These are phyloP conservation scores for Edolisoma coerulescens DNA, from an alignment of 2,113 vertebrate genomes.

Conservation along the genomic window DNA sequence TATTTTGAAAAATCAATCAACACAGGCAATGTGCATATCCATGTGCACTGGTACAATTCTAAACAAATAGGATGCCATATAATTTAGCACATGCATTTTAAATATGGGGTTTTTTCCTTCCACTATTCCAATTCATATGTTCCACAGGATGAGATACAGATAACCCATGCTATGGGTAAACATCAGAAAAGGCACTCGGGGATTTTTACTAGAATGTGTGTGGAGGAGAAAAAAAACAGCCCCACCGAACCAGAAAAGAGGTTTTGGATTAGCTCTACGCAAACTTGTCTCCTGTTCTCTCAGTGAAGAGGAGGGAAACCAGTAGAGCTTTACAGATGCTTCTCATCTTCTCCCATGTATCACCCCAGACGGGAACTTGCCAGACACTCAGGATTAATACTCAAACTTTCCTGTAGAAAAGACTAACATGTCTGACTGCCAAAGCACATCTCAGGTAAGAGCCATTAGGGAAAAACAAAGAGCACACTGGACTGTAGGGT, in stretches of 20 bases:
- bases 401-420: neutral
- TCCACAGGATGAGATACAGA: neutral
- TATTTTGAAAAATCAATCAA: neutral
- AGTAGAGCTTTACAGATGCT: neutral
- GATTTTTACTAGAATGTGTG: neutral
- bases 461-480: neutral
- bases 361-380: neutral
- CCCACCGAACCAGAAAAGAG: neutral
- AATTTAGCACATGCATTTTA: neutral
- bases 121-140: neutral
- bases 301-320: neutral
- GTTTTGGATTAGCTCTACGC: neutral
- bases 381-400: neutral
- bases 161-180: neutral
- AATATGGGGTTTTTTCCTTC: neutral
- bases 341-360: neutral
- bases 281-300: neutral
- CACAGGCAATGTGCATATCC: neutral
- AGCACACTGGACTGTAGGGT: neutral
- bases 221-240: neutral
- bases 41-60: neutral
- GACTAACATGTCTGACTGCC: fast-evolving
- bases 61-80: neutral
- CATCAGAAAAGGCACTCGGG: neutral
- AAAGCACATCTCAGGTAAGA: neutral